Percentiles rank a stretch among this genome's conserved stretches.
Evolutionary conservation across 2,113 vertebrate genomes (phyloP).

Genomic region (Carollia perspicillata): DNA sequence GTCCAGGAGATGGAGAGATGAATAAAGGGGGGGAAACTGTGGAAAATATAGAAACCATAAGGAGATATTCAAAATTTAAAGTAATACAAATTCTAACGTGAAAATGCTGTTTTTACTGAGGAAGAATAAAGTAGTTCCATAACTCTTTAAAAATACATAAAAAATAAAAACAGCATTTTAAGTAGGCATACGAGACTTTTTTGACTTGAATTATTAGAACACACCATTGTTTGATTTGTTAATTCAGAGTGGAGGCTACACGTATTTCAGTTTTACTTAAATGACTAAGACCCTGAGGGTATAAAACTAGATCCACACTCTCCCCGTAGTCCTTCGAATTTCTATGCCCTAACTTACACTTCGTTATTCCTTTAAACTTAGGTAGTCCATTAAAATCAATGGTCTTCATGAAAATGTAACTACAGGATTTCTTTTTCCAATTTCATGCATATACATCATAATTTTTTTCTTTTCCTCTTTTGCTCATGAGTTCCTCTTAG

Average conservation of each 20-base stretch:
- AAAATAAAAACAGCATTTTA: background rate
- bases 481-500: background rate
- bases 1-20: background rate
- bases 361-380: constrained; percentile 65
- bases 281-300: constrained; percentile 40
- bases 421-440: constrained; percentile 42
- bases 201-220: background rate
- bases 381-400: constrained; percentile 70
- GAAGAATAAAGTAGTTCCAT: background rate
- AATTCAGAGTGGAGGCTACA: constrained; percentile 39
- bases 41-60: background rate
- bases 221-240: background rate
- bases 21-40: background rate
- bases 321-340: constrained; percentile 42
- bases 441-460: background rate
- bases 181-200: background rate
- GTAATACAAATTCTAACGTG: background rate
- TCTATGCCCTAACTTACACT: constrained; percentile 60
- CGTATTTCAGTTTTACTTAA: constrained; percentile 61
- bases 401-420: constrained; percentile 63
- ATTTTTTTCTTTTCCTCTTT: background rate
- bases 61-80: background rate
- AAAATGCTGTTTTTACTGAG: background rate
- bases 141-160: background rate
- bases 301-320: constrained; percentile 47